Conservation (phyloP, 2,797 vertebrate genomes). For the Erpetoichthys calabaricus region DNA sequence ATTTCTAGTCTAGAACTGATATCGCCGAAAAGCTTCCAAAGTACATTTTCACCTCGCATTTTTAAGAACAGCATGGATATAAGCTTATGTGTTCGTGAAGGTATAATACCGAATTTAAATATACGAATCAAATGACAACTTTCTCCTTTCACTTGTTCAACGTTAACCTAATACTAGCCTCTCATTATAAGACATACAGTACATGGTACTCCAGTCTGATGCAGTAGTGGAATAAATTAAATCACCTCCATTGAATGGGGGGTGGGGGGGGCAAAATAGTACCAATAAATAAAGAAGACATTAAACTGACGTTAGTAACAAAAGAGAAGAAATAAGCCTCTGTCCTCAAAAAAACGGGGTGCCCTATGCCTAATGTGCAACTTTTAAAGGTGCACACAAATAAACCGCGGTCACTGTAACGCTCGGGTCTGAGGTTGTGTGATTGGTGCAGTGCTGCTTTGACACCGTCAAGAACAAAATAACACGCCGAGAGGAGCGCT, state of each 20-base stretch:
- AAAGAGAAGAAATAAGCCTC: too few relatives aligned
- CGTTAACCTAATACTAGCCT: constrained; percentile 20
- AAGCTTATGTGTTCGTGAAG: too few relatives aligned
- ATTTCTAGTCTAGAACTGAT: too few relatives aligned
- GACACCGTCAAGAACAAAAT: constrained; percentile 1
- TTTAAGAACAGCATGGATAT: too few relatives aligned
- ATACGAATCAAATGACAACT: too few relatives aligned
- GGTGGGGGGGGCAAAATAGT: background rate
- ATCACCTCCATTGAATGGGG: constrained; percentile 12
- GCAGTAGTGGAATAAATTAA: constrained; percentile 62
- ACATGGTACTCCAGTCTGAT: constrained; percentile 56
- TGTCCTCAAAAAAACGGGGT: constrained; percentile 2
- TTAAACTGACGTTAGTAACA: background rate
- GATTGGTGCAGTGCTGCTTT: constrained; percentile 8
- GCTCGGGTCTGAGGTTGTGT: background rate
- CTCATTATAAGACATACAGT: constrained; percentile 59
- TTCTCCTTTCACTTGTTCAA: too few relatives aligned
- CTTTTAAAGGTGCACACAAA: constrained; percentile 18
- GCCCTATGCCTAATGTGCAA: constrained; percentile 19
- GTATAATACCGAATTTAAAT: too few relatives aligned
- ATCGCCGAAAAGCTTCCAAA: too few relatives aligned
- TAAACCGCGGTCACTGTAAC: too few relatives aligned
- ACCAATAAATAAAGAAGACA: background rate
- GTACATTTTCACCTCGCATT: too few relatives aligned
- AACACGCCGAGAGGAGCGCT: background rate